A percentile compares a stretch with the other conserved stretches of the same genome.
These are phyloP conservation scores for Cebus imitator DNA, from an alignment of 2,113 vertebrate species.

Conservation along the genomic window DNA sequence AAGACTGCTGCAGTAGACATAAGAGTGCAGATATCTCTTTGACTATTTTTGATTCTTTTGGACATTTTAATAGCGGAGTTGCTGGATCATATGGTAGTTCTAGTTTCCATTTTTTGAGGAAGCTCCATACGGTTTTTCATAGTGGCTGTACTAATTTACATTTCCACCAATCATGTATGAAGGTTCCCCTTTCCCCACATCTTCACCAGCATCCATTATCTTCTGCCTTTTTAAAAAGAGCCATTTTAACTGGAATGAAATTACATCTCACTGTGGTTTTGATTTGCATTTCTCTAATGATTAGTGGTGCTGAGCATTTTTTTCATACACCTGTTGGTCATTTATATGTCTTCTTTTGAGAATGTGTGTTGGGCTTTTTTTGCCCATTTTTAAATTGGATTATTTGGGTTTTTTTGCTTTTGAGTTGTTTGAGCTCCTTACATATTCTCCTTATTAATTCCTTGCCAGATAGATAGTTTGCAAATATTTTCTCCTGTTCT, in stretches of 20 bases:
- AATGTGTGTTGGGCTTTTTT: not conserved
- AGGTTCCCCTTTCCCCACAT: not conserved
- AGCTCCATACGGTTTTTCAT: not conserved
- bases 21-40: not conserved
- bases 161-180: not conserved
- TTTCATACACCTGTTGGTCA: not conserved
- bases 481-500: not conserved
- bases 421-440: not conserved
- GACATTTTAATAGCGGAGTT: not conserved
- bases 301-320: not conserved
- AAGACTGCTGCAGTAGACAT: not conserved
- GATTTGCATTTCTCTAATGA: not conserved
- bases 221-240: not conserved
- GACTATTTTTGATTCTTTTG: not conserved
- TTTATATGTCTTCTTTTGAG: not conserved
- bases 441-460: not conserved
- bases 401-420: not conserved
- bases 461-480: not conserved
- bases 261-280: not conserved
- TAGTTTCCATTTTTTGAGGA: not conserved
- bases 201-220: not conserved
- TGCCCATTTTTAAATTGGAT: not conserved
- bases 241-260: not conserved
- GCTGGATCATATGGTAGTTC: not conserved
- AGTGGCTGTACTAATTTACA: not conserved